These are phyloP conservation scores for Drepana falcataria DNA, from an alignment of 2,888 invertebrate species.

Conservation along the genomic window DNA sequence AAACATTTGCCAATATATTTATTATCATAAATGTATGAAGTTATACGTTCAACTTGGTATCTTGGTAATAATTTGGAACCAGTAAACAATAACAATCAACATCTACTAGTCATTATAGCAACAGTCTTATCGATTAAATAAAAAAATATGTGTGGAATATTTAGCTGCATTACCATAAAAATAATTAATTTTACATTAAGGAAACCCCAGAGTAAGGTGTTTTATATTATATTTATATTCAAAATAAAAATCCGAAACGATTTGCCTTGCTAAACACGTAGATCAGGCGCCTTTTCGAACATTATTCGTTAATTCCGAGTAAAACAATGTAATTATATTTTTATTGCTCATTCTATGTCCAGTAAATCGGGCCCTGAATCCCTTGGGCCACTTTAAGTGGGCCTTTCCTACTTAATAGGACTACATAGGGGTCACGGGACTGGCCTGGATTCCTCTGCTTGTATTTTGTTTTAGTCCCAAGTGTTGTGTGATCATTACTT, in stretches of 20 bases:
- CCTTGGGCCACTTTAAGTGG: conserved; percentile 61
- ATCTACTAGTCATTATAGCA: no score
- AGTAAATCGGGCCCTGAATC: conserved; percentile 67
- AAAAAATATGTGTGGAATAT: no score
- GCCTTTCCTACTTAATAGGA: conserved; percentile 67
- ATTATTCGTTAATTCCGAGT: conserved; percentile 55
- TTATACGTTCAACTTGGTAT: no score
- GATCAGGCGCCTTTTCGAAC: conserved; percentile 44
- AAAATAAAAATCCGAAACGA: conserved; percentile 8
- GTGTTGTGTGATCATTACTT: conserved; percentile 55
- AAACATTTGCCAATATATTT: no score
- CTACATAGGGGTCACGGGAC: conserved; percentile 36
- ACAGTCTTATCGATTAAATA: no score
- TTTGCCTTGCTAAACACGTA: conserved; percentile 45
- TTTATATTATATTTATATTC: no score
- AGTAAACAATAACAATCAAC: no score
- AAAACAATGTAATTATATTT: conserved; percentile 72
- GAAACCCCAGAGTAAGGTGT: no score
- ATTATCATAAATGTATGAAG: no score
- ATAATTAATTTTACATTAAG: no score
- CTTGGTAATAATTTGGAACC: no score
- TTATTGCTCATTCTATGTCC: conserved; percentile 71
- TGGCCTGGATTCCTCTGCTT: conserved; percentile 48
- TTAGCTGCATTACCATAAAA: no score
- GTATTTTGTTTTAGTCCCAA: conserved; percentile 47